A percentile compares a stretch with the other conserved stretches of the same genome.
Conservation (phyloP, 2,797 vertebrate species). For the Pagetopsis macropterus region DNA sequence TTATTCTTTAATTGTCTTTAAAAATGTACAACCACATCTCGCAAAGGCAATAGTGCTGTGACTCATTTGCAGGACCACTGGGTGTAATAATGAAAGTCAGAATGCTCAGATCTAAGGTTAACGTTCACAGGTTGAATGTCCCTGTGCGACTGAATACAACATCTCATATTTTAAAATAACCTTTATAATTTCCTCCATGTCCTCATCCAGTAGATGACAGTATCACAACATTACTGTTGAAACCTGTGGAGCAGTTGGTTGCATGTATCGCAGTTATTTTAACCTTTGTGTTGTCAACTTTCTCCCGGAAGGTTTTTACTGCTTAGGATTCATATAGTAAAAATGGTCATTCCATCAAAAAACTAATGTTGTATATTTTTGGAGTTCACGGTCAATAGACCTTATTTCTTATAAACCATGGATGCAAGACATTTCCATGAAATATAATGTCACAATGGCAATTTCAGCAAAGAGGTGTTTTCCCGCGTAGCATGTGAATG, state of each 20-base stretch:
- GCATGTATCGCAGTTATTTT: not conserved
- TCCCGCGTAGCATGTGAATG: too few species aligned
- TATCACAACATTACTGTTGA: not conserved
- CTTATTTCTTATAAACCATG: too few species aligned
- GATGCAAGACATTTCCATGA: too few species aligned
- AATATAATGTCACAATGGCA: too few species aligned
- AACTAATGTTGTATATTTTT: too few species aligned
- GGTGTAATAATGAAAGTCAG: not conserved
- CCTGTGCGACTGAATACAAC: not conserved
- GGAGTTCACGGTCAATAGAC: too few species aligned
- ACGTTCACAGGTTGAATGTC: not conserved
- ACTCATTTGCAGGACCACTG: not conserved
- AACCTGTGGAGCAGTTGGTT: not conserved
- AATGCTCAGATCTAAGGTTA: not conserved
- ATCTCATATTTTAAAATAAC: not conserved
- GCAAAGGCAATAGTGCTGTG: not conserved
- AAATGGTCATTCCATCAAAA: too few species aligned
- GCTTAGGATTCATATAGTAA: too few species aligned
- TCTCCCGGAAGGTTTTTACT: too few species aligned
- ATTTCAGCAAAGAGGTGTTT: too few species aligned
- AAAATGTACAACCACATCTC: not conserved
- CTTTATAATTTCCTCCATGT: slow-evolving; percentile 3
- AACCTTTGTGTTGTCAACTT: too few species aligned
- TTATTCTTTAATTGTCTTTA: not conserved
- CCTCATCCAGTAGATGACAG: not conserved